Evolutionary conservation across 2,113 vertebrate species (phyloP), one percentile per base, ranked within the genome.

Genomic region (Urocitellus parryii): DNA sequence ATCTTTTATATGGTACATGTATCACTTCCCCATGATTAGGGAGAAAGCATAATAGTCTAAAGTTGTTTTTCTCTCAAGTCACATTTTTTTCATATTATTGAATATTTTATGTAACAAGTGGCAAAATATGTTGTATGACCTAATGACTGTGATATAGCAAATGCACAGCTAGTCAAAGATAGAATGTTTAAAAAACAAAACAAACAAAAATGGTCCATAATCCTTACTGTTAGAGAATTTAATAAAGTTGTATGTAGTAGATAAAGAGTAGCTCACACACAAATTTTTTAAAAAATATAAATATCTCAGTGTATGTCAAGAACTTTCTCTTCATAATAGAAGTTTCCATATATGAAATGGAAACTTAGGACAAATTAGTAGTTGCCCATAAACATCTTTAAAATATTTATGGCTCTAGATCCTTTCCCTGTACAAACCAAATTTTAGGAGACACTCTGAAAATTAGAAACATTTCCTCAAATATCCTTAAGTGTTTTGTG

Each of bases 381-480:
- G 70, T 83, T 97, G 29, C 72, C 88, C 87, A 97, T 93, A 94
- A 97, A 97, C 90, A 95, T 95, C 82, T 95, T 97, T 74, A 70
- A 91, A 97, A 82, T 82, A 83, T 86, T 87, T 91, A 91, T 63
- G 53, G 17, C 61, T 84, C 25, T 67, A 87, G 82, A 29, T 95
- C 53, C 79, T 95, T 96, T 89, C 63, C 74, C 3, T 97, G 34
- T 93, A 65, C 68, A 96, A 96, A 86, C n/a, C 90, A 97, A 86
- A 51, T 95, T 95, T 95, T 76, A 94, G 95, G 86, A 95, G 93
- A 96, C 83, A 95, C 58, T 86, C 53, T 87, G 76, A 96, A 94
- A 96, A 96, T 96, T 93, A 84, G 45, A 95, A 97, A 94, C 91
- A 97, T 96, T 98, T 96, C 53, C 67, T 94, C 73, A 94, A 94